These are phyloP conservation scores for Nyctalus aviator DNA, from an alignment of 2,797 vertebrate species.

Conservation along the genomic window DNA sequence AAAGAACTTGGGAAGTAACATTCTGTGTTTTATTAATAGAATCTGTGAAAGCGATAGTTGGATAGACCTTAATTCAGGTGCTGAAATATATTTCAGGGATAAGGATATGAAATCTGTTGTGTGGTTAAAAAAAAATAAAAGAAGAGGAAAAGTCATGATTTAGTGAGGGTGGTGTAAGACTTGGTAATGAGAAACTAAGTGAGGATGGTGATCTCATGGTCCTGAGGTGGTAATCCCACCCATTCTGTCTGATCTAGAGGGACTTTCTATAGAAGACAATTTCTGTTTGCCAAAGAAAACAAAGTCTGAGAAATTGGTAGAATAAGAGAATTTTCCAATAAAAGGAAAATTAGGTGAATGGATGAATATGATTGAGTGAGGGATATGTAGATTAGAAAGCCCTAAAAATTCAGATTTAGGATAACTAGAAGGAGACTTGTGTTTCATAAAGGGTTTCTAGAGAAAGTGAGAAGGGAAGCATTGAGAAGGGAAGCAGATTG, in stretches of 20 bases:
- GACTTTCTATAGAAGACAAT: not conserved
- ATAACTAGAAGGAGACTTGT: slow-evolving; percentile 9
- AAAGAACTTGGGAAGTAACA: not conserved
- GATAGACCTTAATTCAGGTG: slow-evolving; percentile 16
- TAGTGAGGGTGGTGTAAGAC: not conserved
- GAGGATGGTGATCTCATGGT: not conserved
- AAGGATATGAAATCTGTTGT: slow-evolving; percentile 29
- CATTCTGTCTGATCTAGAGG: not conserved
- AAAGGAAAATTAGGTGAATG: not conserved
- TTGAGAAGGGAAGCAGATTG: not conserved
- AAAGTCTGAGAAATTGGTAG: slow-evolving; percentile 34
- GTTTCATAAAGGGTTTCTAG: not conserved
- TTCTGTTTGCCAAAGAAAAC: slow-evolving; percentile 5
- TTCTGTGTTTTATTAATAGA: not conserved
- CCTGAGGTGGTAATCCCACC: not conserved
- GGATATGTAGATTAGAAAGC: not conserved
- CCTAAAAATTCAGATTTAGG: slow-evolving; percentile 6
- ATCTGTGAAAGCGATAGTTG: not conserved
- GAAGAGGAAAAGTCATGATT: slow-evolving; percentile 16
- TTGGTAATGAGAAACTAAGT: slow-evolving; percentile 9
- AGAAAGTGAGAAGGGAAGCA: not conserved
- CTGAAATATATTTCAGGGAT: not conserved
- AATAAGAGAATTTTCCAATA: slow-evolving; percentile 44
- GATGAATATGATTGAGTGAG: not conserved
- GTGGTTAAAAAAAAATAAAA: slow-evolving; percentile 5